A percentile compares a stretch with the other conserved stretches of the same genome.
Evolutionary conservation across 2,113 vertebrate genomes (phyloP).

Genomic region (Pantherophis guttatus): DNA sequence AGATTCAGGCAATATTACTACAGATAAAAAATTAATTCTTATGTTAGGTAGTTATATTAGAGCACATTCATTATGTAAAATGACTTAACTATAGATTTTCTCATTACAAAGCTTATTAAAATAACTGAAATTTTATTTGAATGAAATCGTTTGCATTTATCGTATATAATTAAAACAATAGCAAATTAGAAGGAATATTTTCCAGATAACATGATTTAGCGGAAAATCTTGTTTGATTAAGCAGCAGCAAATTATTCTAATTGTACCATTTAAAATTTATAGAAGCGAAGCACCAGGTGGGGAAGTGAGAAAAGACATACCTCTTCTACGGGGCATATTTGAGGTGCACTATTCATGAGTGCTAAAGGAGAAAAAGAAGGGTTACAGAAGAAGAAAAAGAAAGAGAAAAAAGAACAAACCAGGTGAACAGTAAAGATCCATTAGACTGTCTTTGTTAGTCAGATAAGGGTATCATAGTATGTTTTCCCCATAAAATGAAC

Average conservation of each 20-base stretch:
- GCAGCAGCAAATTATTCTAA: conserved; percentile 23
- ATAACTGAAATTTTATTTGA: neutral
- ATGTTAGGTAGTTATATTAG: neutral
- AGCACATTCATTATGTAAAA: conserved; percentile 4
- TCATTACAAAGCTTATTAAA: conserved; percentile 20
- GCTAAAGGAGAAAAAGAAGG: conserved; percentile 76
- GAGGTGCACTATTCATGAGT: conserved; percentile 77
- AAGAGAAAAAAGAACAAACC: conserved; percentile 46
- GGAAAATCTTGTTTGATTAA: conserved; percentile 11
- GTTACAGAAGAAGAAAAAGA: conserved; percentile 68
- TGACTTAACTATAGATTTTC: neutral
- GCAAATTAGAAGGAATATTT: conserved; percentile 20
- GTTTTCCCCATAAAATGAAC: neutral
- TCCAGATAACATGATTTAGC: conserved; percentile 29
- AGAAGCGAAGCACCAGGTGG: conserved; percentile 44
- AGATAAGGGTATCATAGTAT: neutral
- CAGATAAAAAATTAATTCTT: neutral
- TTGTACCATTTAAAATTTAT: conserved; percentile 35
- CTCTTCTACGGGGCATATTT: conserved; percentile 78
- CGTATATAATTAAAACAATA: conserved; percentile 38
- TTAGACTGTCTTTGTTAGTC: conserved; percentile 39
- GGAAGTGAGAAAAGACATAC: conserved; percentile 66
- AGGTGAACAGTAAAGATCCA: conserved; percentile 35
- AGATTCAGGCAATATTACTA: neutral
- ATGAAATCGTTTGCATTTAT: conserved; percentile 1